phyloP scores from a whole-genome alignment of 2,888 invertebrate species.

The Hypomecis punctinalis region DNA sequence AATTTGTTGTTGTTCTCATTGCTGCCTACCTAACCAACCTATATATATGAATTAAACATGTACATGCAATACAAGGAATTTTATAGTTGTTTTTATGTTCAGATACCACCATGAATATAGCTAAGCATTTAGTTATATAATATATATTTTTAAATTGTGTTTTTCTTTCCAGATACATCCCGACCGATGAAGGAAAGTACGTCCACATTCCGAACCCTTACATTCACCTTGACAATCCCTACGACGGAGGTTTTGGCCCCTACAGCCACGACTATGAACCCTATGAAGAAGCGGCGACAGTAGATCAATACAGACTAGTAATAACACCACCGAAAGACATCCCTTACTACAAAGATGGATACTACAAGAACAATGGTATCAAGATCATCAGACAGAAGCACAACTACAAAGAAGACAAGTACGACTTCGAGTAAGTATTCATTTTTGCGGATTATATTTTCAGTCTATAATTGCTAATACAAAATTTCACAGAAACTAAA shows the following conservation, averaged over 20 bases:
- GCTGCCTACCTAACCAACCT: too few species aligned
- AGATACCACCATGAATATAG: too few species aligned
- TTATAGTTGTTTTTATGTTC: not conserved
- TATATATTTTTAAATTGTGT: constrained; percentile 3
- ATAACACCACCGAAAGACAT: constrained; percentile 67
- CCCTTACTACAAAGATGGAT: constrained; percentile 79
- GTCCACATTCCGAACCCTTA: constrained; percentile 83
- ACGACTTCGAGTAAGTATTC: constrained; percentile 80
- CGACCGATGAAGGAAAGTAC: constrained; percentile 80
- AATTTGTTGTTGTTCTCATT: constrained; percentile 17
- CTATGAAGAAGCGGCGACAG: constrained; percentile 77
- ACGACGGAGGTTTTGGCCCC: constrained; percentile 75
- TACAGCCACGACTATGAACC: constrained; percentile 78
- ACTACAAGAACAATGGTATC: constrained; percentile 82
- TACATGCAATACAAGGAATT: too few species aligned
- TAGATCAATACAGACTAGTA: constrained; percentile 69
- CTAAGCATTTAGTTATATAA: not conserved
- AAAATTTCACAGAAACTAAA: too few species aligned
- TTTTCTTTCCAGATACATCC: constrained; percentile 71
- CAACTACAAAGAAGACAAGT: constrained; percentile 80
- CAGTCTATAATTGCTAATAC: not conserved
- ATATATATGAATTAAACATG: not conserved
- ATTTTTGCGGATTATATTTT: not conserved
- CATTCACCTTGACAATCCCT: constrained; percentile 80
- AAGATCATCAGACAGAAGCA: constrained; percentile 80